These are phyloP conservation scores for Cepaea nemoralis DNA, from an alignment of 1,140 invertebrate species.

Conservation along the genomic window DNA sequence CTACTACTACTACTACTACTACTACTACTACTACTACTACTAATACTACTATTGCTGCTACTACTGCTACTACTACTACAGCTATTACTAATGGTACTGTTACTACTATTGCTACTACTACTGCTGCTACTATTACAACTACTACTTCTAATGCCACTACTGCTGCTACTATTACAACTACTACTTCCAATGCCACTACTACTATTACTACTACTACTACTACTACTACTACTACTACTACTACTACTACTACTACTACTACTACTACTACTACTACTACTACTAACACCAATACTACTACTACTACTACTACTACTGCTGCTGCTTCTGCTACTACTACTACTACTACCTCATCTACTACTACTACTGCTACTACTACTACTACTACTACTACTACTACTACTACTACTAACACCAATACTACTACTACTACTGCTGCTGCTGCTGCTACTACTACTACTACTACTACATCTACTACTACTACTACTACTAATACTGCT, in stretches of 20 bases:
- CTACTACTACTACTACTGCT: neutral
- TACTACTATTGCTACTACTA: neutral
- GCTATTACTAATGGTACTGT: constrained; percentile 3
- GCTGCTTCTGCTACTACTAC: too few relatives aligned
- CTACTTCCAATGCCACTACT: constrained; percentile 2
- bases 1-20: constrained; percentile 3
- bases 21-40: constrained; percentile 27
- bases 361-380: neutral
- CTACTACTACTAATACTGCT: neutral
- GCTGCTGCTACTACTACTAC: neutral
- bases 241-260: neutral
- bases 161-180: neutral
- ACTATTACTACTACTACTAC: constrained; percentile 11
- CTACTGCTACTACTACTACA: constrained; percentile 3
- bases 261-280: neutral
- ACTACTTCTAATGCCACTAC: neutral
- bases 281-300: neutral
- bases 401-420: too few relatives aligned
- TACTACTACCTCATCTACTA: neutral
- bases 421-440: neutral
- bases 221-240: constrained; percentile 10
- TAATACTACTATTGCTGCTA: constrained; percentile 23
- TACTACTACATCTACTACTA: neutral
- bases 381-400: neutral
- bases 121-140: neutral